Evolutionary conservation across 2,797 vertebrate species (phyloP).

Genomic region (Poecilia picta): DNA sequence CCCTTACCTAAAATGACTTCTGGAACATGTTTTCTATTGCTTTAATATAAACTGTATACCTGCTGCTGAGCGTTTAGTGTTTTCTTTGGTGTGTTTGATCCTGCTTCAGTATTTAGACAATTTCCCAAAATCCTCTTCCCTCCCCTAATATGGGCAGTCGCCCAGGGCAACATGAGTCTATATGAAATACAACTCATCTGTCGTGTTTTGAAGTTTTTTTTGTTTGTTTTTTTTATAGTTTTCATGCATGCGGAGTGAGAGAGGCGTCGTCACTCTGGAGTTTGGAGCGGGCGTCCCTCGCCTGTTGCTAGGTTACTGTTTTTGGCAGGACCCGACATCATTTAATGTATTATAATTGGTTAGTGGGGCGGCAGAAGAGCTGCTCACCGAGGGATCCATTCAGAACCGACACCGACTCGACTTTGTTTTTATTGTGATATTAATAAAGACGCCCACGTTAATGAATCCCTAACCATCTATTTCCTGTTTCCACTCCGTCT

Average conservation of each 20-base stretch:
- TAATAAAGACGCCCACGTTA: slow-evolving; percentile 21
- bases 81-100: too few species aligned
- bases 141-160: not conserved
- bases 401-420: not conserved
- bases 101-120: too few species aligned
- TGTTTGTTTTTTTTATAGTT: not conserved
- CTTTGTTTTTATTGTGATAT: slow-evolving; percentile 22
- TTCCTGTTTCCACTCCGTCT: slow-evolving; percentile 27
- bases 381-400: not conserved
- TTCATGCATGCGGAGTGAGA: not conserved
- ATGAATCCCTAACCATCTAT: slow-evolving; percentile 27
- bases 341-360: not conserved
- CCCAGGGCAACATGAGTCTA: not conserved
- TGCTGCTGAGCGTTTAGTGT: too few species aligned
- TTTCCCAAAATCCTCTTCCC: too few species aligned
- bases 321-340: not conserved
- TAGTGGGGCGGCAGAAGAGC: not conserved
- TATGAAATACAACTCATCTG: not conserved
- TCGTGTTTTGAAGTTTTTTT: not conserved
- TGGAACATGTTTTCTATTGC: too few species aligned
- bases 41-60: too few species aligned
- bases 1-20: too few species aligned
- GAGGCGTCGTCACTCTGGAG: not conserved
- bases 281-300: not conserved
- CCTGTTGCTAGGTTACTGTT: not conserved